Percentiles rank a stretch among this genome's conserved stretches.
Conservation (phyloP, 2,797 vertebrate genomes). For the Chrysocyon brachyurus region DNA sequence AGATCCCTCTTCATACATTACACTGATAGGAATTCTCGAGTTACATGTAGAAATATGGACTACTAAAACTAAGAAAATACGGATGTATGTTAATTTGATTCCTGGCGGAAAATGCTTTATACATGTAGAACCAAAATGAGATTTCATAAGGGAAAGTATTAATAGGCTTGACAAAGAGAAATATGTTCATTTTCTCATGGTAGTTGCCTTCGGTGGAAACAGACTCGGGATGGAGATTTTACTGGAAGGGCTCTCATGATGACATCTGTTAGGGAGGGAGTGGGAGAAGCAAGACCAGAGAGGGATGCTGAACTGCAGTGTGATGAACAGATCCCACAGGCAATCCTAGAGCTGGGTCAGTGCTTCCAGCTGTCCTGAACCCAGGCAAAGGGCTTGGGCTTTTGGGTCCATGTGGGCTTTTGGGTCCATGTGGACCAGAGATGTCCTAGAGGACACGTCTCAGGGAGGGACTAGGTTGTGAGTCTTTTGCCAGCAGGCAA, state of each 20-base stretch:
- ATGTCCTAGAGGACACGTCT: not conserved
- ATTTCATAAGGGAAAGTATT: not conserved
- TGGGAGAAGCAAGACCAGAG: not conserved
- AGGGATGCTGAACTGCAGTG: rapidly evolving
- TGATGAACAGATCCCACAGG: not conserved
- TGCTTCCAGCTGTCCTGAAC: not conserved
- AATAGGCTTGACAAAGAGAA: too few relatives aligned
- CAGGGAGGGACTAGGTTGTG: not conserved
- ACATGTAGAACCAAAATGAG: not conserved
- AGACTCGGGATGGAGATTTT: rapidly evolving
- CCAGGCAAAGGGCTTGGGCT: not conserved
- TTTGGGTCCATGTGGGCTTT: not conserved
- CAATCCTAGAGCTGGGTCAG: not conserved
- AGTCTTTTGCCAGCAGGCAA: rapidly evolving
- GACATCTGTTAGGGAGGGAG: rapidly evolving
- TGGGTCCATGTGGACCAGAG: rapidly evolving
- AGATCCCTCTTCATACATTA: not conserved
- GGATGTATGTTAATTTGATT: too few relatives aligned
- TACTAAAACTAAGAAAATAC: not conserved
- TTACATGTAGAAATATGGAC: not conserved
- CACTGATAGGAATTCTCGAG: not conserved
- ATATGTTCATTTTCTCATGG: not conserved
- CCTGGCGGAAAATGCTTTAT: not conserved
- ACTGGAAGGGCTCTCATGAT: not conserved
- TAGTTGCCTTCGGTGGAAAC: not conserved